Conservation (phyloP, 1,140 invertebrate genomes). For the Leptinotarsa lineolata region DNA sequence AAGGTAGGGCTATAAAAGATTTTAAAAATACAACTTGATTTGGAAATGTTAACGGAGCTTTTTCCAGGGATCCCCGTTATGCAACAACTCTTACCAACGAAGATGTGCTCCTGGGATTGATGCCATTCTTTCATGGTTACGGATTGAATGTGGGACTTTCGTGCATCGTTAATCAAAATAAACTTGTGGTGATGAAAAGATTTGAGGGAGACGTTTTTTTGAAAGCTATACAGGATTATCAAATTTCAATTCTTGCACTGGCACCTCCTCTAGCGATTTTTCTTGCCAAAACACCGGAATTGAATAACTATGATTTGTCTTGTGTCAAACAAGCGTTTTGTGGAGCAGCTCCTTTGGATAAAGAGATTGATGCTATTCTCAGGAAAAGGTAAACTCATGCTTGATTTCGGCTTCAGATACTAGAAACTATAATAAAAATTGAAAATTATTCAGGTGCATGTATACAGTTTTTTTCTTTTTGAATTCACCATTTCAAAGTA, state of each 20-base stretch:
- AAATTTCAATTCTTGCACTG: constrained; percentile 59
- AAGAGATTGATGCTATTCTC: constrained; percentile 53
- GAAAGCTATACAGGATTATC: constrained; percentile 59
- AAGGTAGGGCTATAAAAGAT: constrained; percentile 22
- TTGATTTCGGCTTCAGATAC: neutral
- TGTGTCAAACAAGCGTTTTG: constrained; percentile 55
- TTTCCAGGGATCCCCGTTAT: constrained; percentile 34
- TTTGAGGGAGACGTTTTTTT: constrained; percentile 68
- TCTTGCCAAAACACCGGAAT: constrained; percentile 59
- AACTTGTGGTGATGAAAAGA: constrained; percentile 52
- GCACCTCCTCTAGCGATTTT: constrained; percentile 65
- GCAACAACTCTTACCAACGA: neutral
- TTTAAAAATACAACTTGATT: neutral
- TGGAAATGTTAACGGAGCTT: neutral
- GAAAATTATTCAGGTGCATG: neutral
- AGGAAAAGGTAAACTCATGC: constrained; percentile 46
- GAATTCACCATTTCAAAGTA: neutral
- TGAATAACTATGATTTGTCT: constrained; percentile 56
- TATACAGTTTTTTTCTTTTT: neutral
- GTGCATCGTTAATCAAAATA: constrained; percentile 23
- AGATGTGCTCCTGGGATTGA: constrained; percentile 33
- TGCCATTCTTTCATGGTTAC: constrained; percentile 48
- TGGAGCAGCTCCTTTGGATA: constrained; percentile 59
- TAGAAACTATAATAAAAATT: neutral
- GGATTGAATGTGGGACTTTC: constrained; percentile 37